Conservation (phyloP, 2,888 invertebrate species). For the Callyntrura sp. region DNA sequence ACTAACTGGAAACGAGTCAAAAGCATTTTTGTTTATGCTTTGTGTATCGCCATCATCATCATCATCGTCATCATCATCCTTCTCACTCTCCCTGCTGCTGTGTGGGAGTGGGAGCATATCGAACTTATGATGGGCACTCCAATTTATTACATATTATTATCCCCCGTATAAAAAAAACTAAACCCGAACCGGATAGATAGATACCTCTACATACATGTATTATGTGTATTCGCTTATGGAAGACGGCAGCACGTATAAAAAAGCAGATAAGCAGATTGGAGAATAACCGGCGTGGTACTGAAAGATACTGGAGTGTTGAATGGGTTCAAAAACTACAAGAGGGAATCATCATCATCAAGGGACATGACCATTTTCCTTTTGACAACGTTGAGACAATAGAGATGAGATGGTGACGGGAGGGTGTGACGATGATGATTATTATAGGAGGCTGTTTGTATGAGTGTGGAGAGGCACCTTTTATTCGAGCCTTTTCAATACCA, state of each 20-base stretch:
- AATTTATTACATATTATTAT: slow-evolving; percentile 15
- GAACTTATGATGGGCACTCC: slow-evolving; percentile 31
- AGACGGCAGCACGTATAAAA: neutral
- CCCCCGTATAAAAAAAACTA: neutral
- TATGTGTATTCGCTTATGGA: neutral
- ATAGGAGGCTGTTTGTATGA: slow-evolving; percentile 2
- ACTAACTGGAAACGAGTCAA: slow-evolving; percentile 47
- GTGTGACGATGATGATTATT: slow-evolving; percentile 41
- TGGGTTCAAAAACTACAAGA: slow-evolving; percentile 47
- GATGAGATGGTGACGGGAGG: slow-evolving; percentile 66
- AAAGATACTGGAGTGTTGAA: slow-evolving; percentile 54
- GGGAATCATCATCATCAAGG: slow-evolving; percentile 66
- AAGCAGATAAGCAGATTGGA: slow-evolving; percentile 24
- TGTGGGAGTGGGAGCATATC: neutral
- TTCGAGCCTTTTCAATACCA: slow-evolving; percentile 42
- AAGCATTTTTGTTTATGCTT: slow-evolving; percentile 52
- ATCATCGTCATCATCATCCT: neutral
- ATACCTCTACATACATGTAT: neutral
- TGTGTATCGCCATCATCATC: slow-evolving; percentile 35
- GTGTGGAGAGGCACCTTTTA: slow-evolving; percentile 33
- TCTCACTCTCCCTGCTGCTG: neutral
- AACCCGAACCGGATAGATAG: neutral
- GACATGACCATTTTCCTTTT: slow-evolving; percentile 72
- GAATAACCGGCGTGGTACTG: slow-evolving; percentile 11
- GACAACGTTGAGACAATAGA: slow-evolving; percentile 71